A percentile compares a stretch with the other conserved stretches of the same genome.
Conservation (phyloP, 2,888 invertebrate genomes). For the Andrena hattorfiana region DNA sequence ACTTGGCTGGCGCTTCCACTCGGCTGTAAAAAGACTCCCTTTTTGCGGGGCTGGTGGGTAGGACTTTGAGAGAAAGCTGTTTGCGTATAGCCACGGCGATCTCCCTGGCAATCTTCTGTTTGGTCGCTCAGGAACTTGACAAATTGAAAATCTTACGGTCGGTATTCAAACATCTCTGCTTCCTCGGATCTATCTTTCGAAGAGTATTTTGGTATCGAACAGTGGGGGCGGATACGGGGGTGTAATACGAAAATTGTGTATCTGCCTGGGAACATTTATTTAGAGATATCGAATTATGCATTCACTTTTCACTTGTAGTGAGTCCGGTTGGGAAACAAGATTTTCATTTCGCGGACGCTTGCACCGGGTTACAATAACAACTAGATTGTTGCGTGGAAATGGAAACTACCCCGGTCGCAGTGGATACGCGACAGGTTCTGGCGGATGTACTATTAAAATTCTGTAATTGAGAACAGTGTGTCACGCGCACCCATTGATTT, state of each 20-base stretch:
- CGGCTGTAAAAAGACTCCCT: slow-evolving; percentile 27
- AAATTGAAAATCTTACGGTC: neutral
- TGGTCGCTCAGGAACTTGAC: neutral
- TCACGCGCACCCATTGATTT: neutral
- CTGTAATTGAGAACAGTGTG: slow-evolving; percentile 10
- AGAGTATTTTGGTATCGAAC: too few relatives aligned
- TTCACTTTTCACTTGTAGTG: neutral
- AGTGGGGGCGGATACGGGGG: too few relatives aligned
- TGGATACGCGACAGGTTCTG: neutral
- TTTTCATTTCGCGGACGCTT: too few relatives aligned
- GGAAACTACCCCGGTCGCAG: neutral
- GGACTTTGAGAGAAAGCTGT: slow-evolving; percentile 3
- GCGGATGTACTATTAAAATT: slow-evolving; percentile 13
- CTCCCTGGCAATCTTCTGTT: neutral
- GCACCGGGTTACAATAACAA: too few relatives aligned
- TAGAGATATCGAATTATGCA: too few relatives aligned
- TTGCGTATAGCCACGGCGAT: neutral
- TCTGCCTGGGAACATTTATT: too few relatives aligned
- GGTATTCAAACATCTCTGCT: neutral
- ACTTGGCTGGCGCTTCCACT: neutral
- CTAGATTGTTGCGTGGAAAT: neutral
- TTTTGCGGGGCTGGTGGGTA: neutral
- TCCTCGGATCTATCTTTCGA: neutral
- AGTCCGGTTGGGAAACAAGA: too few relatives aligned
- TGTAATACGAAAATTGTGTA: too few relatives aligned